These are phyloP conservation scores for Microctenopoma steveboyesi DNA, from an alignment of 2,797 vertebrate species.

Conservation along the genomic window DNA sequence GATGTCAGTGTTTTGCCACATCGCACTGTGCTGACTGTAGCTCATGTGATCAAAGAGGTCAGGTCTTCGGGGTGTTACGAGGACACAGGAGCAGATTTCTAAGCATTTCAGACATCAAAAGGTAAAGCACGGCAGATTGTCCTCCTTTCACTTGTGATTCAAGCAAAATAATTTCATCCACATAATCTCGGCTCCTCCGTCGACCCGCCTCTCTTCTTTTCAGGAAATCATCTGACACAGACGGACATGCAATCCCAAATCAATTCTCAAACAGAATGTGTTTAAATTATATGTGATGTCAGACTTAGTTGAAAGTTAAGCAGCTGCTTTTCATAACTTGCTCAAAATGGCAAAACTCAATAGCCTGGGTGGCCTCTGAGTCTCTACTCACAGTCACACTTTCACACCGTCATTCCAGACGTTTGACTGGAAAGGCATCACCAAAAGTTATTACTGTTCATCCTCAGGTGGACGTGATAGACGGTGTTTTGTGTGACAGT, in stretches of 20 bases:
- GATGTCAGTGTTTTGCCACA: slow-evolving; percentile 32
- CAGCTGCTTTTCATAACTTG: too few species aligned
- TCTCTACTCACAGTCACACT: too few species aligned
- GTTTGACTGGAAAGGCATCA: too few species aligned
- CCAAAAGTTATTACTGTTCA: too few species aligned
- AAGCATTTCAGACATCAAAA: slow-evolving; percentile 59
- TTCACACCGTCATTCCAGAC: too few species aligned
- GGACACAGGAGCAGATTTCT: slow-evolving; percentile 46
- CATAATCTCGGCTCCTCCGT: slow-evolving; percentile 36
- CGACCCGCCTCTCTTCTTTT: slow-evolving; percentile 21
- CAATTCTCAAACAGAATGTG: neutral
- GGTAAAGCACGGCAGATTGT: slow-evolving; percentile 31
- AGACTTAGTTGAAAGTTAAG: too few species aligned
- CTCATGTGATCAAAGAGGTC: slow-evolving; percentile 55
- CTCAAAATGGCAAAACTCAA: too few species aligned
- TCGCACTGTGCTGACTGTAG: slow-evolving; percentile 30
- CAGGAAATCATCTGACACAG: slow-evolving; percentile 4
- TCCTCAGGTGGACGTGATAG: too few species aligned
- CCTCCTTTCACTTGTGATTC: slow-evolving; percentile 65
- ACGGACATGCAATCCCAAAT: neutral
- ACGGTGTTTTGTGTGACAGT: too few species aligned
- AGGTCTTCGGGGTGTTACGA: slow-evolving; percentile 32
- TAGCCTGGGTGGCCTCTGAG: too few species aligned
- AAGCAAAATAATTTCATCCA: slow-evolving; percentile 49
- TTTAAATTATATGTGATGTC: too few species aligned